Percentiles rank a stretch among this genome's conserved stretches.
phyloP scores from a whole-genome alignment of 2,888 invertebrate genomes.

The Galerucella pusilla region DNA sequence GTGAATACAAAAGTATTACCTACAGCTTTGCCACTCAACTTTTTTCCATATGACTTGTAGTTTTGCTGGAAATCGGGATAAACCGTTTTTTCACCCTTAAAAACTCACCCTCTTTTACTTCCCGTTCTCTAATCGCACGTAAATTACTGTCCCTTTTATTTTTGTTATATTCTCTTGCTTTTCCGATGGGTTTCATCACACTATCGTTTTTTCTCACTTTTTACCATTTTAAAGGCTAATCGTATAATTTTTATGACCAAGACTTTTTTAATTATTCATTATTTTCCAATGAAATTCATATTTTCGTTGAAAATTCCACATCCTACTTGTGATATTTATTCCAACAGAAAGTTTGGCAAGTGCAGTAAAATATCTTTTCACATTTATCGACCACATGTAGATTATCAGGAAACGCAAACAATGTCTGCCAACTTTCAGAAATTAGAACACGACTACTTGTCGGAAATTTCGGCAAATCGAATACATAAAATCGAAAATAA shows the following conservation, averaged over 20 bases:
- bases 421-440: conserved; percentile 20
- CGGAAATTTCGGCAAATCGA: conserved; percentile 24
- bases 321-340: neutral
- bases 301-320: neutral
- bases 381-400: conserved; percentile 33
- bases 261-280: neutral
- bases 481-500: conserved; percentile 22
- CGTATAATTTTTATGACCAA: too few relatives aligned
- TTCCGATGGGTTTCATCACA: too few relatives aligned
- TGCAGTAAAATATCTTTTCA: neutral
- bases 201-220: neutral
- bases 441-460: conserved; percentile 22
- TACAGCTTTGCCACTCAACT: too few relatives aligned
- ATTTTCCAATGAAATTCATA: neutral
- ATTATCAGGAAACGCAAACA: conserved; percentile 31
- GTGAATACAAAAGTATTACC: too few relatives aligned
- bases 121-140: too few relatives aligned
- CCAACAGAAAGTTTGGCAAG: neutral
- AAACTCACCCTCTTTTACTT: too few relatives aligned
- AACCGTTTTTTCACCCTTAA: too few relatives aligned
- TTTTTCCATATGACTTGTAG: too few relatives aligned
- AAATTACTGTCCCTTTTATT: too few relatives aligned
- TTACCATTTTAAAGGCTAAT: neutral
- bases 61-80: too few relatives aligned
- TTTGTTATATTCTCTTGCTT: too few relatives aligned